phyloP scores from a whole-genome alignment of 2,113 vertebrate species.

The Condylura cristata region DNA sequence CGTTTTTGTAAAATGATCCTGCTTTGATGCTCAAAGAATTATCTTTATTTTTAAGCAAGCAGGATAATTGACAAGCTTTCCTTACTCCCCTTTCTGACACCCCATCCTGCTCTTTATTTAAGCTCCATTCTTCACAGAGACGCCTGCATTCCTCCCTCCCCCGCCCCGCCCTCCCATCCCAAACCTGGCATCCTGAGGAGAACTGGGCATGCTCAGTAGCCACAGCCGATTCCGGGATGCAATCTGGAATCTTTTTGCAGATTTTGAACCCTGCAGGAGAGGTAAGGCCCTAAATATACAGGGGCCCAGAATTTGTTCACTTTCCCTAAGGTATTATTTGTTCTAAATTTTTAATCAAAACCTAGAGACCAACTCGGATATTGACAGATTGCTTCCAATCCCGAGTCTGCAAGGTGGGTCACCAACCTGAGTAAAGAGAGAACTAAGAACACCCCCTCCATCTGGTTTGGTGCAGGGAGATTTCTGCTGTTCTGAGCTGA shows the following conservation, averaged over 20 bases:
- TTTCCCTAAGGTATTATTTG: not conserved
- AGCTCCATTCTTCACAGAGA: constrained; percentile 23
- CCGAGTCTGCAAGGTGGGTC: constrained; percentile 54
- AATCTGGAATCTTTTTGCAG: constrained; percentile 67
- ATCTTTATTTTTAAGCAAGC: not conserved
- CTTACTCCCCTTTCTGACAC: not conserved
- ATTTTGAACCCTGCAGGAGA: constrained; percentile 45
- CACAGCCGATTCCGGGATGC: constrained; percentile 58
- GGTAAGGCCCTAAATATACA: constrained; percentile 68
- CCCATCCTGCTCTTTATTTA: constrained; percentile 45
- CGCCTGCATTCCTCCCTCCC: constrained; percentile 45
- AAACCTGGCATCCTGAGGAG: constrained; percentile 52
- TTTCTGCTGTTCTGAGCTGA: constrained; percentile 51
- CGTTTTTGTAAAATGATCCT: constrained; percentile 30
- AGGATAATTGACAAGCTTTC: not conserved
- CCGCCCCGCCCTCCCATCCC: constrained; percentile 40
- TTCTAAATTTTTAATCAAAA: constrained; percentile 39
- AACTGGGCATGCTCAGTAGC: constrained; percentile 77
- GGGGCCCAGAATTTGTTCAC: constrained; percentile 48
- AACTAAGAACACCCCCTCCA: constrained; percentile 39
- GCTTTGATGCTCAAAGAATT: constrained; percentile 2
- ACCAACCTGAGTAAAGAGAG: constrained; percentile 18
- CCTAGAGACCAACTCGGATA: not conserved
- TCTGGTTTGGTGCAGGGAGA: constrained; percentile 61
- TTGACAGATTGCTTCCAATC: not conserved